Percentiles rank a stretch among this genome's conserved stretches.
Conservation (phyloP, 2,888 invertebrate genomes). For the Ichneumon xanthorius region DNA sequence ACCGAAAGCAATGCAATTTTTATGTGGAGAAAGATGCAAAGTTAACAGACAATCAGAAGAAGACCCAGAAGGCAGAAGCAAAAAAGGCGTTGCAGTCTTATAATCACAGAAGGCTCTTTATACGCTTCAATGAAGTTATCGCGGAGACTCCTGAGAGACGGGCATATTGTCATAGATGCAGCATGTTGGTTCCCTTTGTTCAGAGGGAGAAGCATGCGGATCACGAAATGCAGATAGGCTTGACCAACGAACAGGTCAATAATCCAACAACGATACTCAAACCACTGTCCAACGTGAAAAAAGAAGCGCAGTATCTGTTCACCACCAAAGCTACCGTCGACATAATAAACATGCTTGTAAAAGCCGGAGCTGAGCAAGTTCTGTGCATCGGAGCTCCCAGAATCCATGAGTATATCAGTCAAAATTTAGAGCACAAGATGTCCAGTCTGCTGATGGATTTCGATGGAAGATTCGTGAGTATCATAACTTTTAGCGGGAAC, state of each 20-base stretch:
- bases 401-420: slow-evolving; percentile 89
- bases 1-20: slow-evolving; percentile 91
- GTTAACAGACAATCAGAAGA: slow-evolving; percentile 80
- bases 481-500: background rate
- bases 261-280: slow-evolving; percentile 90
- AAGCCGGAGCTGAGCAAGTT: slow-evolving; percentile 87
- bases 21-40: slow-evolving; percentile 87
- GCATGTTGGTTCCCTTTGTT: slow-evolving; percentile 85
- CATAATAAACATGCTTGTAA: slow-evolving; percentile 87
- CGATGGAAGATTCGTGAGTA: slow-evolving; percentile 89
- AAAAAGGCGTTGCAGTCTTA: slow-evolving; percentile 85
- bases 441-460: slow-evolving; percentile 92
- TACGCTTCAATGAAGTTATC: slow-evolving; percentile 86
- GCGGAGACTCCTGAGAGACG: slow-evolving; percentile 77
- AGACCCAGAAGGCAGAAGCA: slow-evolving; percentile 86
- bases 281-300: slow-evolving; percentile 90
- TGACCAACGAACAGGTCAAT: slow-evolving; percentile 87
- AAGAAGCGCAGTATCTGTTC: slow-evolving; percentile 96
- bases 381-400: slow-evolving; percentile 95
- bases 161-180: slow-evolving; percentile 89
- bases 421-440: slow-evolving; percentile 82
- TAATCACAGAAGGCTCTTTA: slow-evolving; percentile 86
- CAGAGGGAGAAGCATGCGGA: slow-evolving; percentile 85
- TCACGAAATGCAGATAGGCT: slow-evolving; percentile 86
- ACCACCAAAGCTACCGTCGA: slow-evolving; percentile 89